Percentiles rank a stretch among this genome's conserved stretches.
These are phyloP conservation scores for Protobothrops mucrosquamatus DNA, from an alignment of 2,113 vertebrate species.

Conservation along the genomic window DNA sequence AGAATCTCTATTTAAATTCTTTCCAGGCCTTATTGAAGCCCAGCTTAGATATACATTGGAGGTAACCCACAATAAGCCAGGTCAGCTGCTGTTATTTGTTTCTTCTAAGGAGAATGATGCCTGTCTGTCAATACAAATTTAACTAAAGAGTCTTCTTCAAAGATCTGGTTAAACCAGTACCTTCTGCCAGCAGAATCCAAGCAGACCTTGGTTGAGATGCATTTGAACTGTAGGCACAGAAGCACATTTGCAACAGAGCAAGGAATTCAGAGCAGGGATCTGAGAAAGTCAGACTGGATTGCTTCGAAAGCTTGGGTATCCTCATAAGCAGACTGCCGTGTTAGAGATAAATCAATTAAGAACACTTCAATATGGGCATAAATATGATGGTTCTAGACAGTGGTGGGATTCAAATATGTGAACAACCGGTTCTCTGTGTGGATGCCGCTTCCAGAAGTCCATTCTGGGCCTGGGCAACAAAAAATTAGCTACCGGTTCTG, in stretches of 20 bases:
- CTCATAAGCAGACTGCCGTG: neutral
- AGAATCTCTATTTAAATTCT: neutral
- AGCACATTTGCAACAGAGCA: neutral
- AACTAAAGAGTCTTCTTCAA: neutral
- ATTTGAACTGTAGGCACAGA: neutral
- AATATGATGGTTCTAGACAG: neutral
- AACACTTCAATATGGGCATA: neutral
- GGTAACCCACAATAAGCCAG: neutral
- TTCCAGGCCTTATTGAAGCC: neutral
- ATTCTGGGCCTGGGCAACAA: too few species aligned
- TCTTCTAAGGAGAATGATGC: neutral
- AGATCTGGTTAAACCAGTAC: neutral
- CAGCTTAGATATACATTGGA: neutral
- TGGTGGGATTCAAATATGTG: too few species aligned
- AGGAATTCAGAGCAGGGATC: neutral
- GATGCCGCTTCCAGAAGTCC: too few species aligned
- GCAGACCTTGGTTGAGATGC: neutral
- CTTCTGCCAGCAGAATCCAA: neutral
- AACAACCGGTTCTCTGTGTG: too few species aligned
- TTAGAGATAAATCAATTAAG: neutral
- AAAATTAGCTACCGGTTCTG: too few species aligned
- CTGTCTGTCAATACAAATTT: neutral
- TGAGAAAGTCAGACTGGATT: neutral
- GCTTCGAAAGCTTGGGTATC: neutral
- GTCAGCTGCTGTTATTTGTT: neutral